phyloP scores from a whole-genome alignment of 2,797 vertebrate genomes.

The Hemibagrus guttatus region DNA sequence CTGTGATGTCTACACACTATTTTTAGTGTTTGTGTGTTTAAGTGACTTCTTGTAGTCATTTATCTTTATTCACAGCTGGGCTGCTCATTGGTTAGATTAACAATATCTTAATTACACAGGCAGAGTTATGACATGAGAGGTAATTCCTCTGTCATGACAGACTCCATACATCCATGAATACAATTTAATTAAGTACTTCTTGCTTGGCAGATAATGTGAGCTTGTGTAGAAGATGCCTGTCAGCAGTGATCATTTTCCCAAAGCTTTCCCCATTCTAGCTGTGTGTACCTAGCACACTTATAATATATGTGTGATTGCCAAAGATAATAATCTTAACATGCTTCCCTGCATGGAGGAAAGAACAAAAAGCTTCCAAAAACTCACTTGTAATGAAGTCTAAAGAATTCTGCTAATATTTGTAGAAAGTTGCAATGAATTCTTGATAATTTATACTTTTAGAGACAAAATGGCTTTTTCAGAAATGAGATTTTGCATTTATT shows the following conservation, averaged over 20 bases:
- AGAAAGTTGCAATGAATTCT: background rate
- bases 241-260: slow-evolving; percentile 12
- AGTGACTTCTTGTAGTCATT: slow-evolving; percentile 19
- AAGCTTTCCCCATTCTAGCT: background rate
- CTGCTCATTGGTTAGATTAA: slow-evolving; percentile 37
- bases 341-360: background rate
- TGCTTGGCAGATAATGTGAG: slow-evolving; percentile 18
- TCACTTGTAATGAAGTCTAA: background rate
- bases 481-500: background rate
- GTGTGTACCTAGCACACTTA: background rate
- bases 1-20: slow-evolving; percentile 64
- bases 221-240: slow-evolving; percentile 8
- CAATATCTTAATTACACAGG: slow-evolving; percentile 28
- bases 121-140: slow-evolving; percentile 37
- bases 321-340: background rate
- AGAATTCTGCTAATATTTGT: background rate
- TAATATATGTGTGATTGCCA: background rate
- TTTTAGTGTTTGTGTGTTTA: slow-evolving; percentile 58
- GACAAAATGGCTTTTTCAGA: background rate
- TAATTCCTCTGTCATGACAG: slow-evolving; percentile 28
- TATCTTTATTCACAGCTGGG: slow-evolving; percentile 23
- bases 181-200: slow-evolving; percentile 43
- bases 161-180: slow-evolving; percentile 27
- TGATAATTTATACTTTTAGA: background rate
- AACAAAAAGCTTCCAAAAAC: background rate